Conservation (phyloP, 2,113 vertebrate species). For the Sigmodon hispidus region DNA sequence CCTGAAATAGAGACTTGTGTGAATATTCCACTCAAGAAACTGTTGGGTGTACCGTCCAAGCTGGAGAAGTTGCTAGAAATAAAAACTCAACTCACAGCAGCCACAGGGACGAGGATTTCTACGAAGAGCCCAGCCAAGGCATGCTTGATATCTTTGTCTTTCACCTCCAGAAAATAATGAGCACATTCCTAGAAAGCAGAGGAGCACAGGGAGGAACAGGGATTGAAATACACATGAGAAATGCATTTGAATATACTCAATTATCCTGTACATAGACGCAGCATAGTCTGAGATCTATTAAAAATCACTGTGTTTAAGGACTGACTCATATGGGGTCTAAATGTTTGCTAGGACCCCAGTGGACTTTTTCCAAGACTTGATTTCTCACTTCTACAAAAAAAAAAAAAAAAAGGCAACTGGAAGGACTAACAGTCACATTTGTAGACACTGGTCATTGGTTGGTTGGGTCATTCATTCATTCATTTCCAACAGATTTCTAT, state of each 20-base stretch:
- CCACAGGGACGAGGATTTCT: conserved; percentile 98
- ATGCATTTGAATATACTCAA: neutral
- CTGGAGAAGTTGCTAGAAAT: conserved; percentile 65
- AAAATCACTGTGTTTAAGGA: neutral
- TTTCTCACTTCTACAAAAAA: neutral
- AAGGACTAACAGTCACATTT: neutral
- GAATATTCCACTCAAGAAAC: conserved; percentile 55
- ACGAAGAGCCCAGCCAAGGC: conserved; percentile 98
- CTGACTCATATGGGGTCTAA: neutral
- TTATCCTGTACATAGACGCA: neutral
- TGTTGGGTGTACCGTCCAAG: conserved; percentile 32
- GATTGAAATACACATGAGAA: conserved; percentile 49
- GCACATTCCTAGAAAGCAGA: conserved; percentile 93
- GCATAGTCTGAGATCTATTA: neutral
- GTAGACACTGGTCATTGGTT: neutral
- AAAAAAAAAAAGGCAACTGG: neutral
- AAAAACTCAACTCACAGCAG: conserved; percentile 91
- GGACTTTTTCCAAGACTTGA: neutral
- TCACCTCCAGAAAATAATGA: conserved; percentile 99
- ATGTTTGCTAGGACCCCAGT: neutral
- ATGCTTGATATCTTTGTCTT: conserved; percentile 99
- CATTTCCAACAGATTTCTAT: neutral
- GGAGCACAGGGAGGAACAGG: conserved; percentile 40
- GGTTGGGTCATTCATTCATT: neutral
- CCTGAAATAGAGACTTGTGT: conserved; percentile 86